phyloP scores from a whole-genome alignment of 2,888 invertebrate species.

The Clivina fossor region DNA sequence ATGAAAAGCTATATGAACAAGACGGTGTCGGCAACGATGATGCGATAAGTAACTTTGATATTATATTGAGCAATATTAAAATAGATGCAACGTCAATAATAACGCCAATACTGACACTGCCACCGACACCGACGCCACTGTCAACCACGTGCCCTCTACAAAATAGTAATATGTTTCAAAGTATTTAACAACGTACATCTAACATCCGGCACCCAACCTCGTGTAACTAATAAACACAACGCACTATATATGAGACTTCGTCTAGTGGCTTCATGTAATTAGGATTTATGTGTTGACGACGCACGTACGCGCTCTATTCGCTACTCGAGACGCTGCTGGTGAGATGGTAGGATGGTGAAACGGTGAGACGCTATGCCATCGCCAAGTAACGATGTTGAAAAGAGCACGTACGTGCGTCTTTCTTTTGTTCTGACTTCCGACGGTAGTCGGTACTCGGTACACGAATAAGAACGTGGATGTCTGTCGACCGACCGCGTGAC shows the following conservation, averaged over 20 bases:
- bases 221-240: constrained; percentile 18
- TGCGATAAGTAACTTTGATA: not conserved
- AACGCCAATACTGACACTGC: too few species aligned
- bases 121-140: not conserved
- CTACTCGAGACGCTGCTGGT: constrained; percentile 14
- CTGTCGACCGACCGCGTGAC: constrained; percentile 1
- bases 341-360: not conserved
- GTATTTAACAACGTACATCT: too few species aligned
- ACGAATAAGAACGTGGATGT: constrained; percentile 7
- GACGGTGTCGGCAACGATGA: constrained; percentile 8
- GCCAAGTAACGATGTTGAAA: not conserved
- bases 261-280: constrained; percentile 38
- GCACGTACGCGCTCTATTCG: constrained; percentile 35
- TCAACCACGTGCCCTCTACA: constrained; percentile 11
- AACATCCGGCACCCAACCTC: not conserved
- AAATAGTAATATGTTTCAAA: too few species aligned
- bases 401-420: not conserved
- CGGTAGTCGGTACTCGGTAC: too few species aligned
- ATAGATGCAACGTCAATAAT: too few species aligned
- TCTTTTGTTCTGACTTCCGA: too few species aligned
- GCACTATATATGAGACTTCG: constrained; percentile 27
- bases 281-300: constrained; percentile 42
- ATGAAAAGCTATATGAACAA: constrained; percentile 20
- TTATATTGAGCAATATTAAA: too few species aligned
- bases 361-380: not conserved